Conservation (phyloP, 2,113 vertebrate species). For the Bufo bufo region DNA sequence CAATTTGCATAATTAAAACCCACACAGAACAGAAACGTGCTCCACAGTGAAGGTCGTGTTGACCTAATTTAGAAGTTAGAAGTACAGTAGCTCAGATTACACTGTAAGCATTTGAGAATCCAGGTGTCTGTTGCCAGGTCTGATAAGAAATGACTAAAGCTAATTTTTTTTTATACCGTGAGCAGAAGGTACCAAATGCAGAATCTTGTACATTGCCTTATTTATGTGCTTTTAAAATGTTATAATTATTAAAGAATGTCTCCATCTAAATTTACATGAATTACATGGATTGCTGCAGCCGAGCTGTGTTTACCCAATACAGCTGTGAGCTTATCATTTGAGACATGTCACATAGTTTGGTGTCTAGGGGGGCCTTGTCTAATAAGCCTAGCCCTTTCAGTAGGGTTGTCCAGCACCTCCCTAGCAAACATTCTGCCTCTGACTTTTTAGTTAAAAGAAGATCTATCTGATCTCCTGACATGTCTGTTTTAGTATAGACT, state of each 20-base stretch:
- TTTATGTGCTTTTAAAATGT: slow-evolving; percentile 25
- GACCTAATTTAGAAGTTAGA: slow-evolving; percentile 53
- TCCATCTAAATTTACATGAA: background rate
- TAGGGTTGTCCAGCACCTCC: too few relatives aligned
- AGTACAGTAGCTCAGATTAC: slow-evolving; percentile 15
- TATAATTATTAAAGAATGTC: background rate
- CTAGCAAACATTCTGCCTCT: too few relatives aligned
- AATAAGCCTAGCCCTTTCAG: too few relatives aligned
- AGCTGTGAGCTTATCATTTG: too few relatives aligned
- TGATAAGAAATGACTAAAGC: slow-evolving; percentile 51
- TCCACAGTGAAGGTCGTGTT: slow-evolving; percentile 52
- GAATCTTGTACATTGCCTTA: background rate
- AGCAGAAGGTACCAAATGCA: background rate
- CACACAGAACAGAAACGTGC: slow-evolving; percentile 25
- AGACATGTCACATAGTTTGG: too few relatives aligned
- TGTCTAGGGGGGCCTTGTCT: too few relatives aligned
- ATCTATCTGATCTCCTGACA: too few relatives aligned
- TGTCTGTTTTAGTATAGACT: too few relatives aligned
- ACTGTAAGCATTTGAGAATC: slow-evolving; percentile 32
- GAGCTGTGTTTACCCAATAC: too few relatives aligned
- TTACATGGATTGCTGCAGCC: too few relatives aligned
- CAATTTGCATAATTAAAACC: slow-evolving; percentile 36
- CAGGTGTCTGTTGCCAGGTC: slow-evolving; percentile 49
- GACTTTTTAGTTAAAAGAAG: too few relatives aligned
- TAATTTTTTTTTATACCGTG: background rate